Base-by-base conservation (phyloP, 1,140 invertebrate genomes). In the Drosophila pachea region DNA sequence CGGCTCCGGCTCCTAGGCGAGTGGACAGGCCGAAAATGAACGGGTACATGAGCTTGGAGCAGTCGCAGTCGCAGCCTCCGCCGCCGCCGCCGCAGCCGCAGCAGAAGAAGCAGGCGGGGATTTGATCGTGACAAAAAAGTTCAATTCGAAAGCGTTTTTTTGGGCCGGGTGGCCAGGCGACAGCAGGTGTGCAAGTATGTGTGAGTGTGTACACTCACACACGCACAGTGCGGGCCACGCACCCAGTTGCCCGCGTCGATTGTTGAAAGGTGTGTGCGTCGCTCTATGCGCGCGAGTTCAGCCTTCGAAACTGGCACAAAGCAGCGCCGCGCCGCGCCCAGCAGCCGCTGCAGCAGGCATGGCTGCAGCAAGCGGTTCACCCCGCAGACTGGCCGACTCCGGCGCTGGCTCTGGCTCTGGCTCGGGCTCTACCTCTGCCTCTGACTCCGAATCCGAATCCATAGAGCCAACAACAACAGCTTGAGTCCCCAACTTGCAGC, bases 241-340 rank as follows among this genome's bases (percentile, higher is more conserved):
- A 84, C 81, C 81, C 79, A 84, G 45, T 22, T 22, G 22, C 22
- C 22, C 22, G 22, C 22, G 22, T 65, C 45, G 29, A 56, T 83
- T 84, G 79, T 86, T 79, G 79, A 84, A 84, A 84, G 81, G 81
- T 84, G 81, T 83, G 78, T 83, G 76, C 71, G 66, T 59, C 45
- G 76, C 62, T 52, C 32, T 31, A 36, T 40, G 6, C 12, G 33
- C 7, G 29, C 49, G 53, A 33, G 54, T 45, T 63, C 79, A 84
- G 79, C 78, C 78, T 83, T 83, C 78, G 79, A 79, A 84, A 86
- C 76, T 84, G 76, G 79, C 73, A 83, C 63, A 68, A 68, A 76
- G 60, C 33, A 35, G 55, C 54, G 40, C 43, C 72, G 56, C 58
- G 60, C 78, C 79, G 74, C 78, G 78, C 78, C 78, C 74, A 82